Base-by-base conservation (phyloP, 1,140 invertebrate species). In the Stenopsyche tienmushanensis region DNA sequence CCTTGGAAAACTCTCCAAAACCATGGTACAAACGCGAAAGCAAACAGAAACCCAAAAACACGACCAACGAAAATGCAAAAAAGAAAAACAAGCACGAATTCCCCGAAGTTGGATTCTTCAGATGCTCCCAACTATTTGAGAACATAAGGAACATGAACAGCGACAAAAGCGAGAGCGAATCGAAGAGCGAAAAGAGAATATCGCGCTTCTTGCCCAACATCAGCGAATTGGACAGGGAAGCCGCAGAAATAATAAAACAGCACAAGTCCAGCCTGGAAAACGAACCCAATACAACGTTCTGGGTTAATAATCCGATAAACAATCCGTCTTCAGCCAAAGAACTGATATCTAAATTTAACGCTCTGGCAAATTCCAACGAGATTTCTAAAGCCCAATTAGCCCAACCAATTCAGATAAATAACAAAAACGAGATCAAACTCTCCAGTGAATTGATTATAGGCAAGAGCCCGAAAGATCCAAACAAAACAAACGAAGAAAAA, bases 141-240 rank as follows among this genome's bases (percentile, higher is more conserved):
- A 76, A 80, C 25, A 78, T 76, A 71, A 77, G 74, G 50, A 60
- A 44, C 25, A 20, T 25, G 3, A 41, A 25, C 18, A 34, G 29
- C 10, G 60, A 66, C 1, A 69, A 58, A 15, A 25, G 15, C 25
- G 67, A 69, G 24, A 8, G n/a, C 8, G 67, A 66, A 1, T 62
- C 29, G 45, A 52, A 70, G 60, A 60, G 74, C 44, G 64, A 69
- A 47, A 64, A 71, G 25, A 45, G 67, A 34, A 67, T 59, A 15
- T 80, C 74, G 57, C 72, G 68, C 20, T 82, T 89, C 60, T 74
- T 92, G n/a, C 86, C 87, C 0, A 92, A 89, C 72, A 91, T 92
- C 65, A 91, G 89, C 72, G 89, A 91, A 72, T 76, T 92, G 20
- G 90, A 93, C 74, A 83, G 87, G 71, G 88, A 92, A 77, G 90